These are phyloP conservation scores for Tauraco hartlaubi DNA, from an alignment of 2,797 vertebrate species.

Conservation along the genomic window DNA sequence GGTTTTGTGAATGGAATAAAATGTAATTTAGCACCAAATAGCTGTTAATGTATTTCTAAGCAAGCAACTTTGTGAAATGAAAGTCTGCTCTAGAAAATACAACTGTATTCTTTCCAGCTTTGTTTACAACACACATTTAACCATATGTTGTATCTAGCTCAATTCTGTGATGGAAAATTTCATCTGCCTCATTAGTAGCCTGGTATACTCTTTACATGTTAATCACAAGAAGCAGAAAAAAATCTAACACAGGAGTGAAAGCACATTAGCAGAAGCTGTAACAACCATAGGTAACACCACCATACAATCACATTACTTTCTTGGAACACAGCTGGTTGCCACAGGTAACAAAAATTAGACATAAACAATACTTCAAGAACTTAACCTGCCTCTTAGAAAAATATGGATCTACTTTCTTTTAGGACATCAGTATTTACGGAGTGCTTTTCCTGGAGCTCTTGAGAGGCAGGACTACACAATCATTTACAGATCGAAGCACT, in stretches of 20 bases:
- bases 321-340: slow-evolving; percentile 23
- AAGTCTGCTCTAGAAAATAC: background rate
- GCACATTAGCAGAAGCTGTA: slow-evolving; percentile 31
- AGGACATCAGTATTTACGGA: background rate
- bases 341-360: slow-evolving; percentile 28
- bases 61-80: background rate
- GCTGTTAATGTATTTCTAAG: background rate
- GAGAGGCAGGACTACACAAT: background rate
- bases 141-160: background rate
- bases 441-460: background rate
- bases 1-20: background rate
- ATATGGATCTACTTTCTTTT: background rate
- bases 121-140: background rate
- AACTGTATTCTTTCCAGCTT: background rate
- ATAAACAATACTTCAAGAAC: background rate
- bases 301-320: background rate
- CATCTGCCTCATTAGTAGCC: background rate
- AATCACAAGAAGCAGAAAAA: background rate
- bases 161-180: background rate
- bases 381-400: background rate
- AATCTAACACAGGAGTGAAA: background rate
- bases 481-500: background rate
- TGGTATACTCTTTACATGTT: background rate
- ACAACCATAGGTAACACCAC: slow-evolving; percentile 23
- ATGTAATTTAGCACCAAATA: background rate